Evolutionary conservation across 2,888 invertebrate species (phyloP).

Genomic region (Microctonus brassicae): DNA sequence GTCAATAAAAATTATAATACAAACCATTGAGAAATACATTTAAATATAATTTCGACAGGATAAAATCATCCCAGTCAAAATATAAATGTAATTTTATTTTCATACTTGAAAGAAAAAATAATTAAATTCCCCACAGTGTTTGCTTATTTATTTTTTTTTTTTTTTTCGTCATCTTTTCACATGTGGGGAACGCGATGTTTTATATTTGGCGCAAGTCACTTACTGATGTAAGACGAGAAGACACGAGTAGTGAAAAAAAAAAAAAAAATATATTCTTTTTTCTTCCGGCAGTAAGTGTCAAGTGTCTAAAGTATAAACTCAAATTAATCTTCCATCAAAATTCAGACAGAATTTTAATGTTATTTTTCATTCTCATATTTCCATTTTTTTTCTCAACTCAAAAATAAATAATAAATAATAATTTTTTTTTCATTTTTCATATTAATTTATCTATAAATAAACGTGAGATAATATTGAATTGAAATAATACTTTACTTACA

Average conservation of each 20-base stretch:
- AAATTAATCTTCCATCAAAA: neutral
- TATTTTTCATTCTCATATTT: neutral
- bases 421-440: neutral
- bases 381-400: neutral
- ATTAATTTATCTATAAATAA: neutral
- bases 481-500: conserved; percentile 14
- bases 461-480: neutral
- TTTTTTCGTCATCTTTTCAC: neutral
- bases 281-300: neutral
- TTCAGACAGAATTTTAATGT: neutral
- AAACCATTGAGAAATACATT: too few relatives aligned
- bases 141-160: conserved; percentile 1
- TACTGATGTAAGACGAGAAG: conserved; percentile 1
- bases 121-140: neutral
- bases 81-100: too few relatives aligned
- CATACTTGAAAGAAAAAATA: too few relatives aligned
- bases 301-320: neutral
- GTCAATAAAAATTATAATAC: too few relatives aligned
- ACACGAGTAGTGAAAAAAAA: neutral
- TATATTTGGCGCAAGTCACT: neutral
- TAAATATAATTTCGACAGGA: too few relatives aligned
- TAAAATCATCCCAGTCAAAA: too few relatives aligned
- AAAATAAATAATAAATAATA: too few relatives aligned
- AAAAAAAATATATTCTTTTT: neutral
- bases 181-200: neutral